Conservation (phyloP, 2,797 vertebrate genomes). For the Prunella strophiata region DNA sequence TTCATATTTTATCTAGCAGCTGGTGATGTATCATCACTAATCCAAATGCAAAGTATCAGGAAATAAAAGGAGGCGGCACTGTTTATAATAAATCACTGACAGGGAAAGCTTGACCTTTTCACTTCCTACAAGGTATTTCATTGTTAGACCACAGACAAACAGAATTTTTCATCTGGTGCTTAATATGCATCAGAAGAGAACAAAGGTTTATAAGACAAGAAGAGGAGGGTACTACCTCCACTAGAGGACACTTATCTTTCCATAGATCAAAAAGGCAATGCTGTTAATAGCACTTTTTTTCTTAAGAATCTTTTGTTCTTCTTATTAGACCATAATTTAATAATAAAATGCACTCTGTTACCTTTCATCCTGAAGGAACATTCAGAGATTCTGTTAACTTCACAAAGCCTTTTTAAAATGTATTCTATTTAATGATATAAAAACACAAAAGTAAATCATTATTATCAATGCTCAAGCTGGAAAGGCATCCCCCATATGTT, state of each 20-base stretch:
- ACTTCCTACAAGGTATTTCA: conserved; percentile 75
- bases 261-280: conserved; percentile 24
- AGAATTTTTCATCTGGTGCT: conserved; percentile 71
- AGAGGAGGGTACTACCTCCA: conserved; percentile 12
- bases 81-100: conserved; percentile 74
- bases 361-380: background rate
- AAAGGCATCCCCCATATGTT: background rate
- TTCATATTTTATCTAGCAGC: conserved; percentile 77
- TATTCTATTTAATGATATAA: background rate
- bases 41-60: conserved; percentile 70
- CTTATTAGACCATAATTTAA: background rate
- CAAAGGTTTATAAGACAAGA: conserved; percentile 66
- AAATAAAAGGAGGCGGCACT: conserved; percentile 65
- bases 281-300: background rate
- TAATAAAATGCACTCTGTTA: background rate
- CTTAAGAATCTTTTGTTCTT: background rate
- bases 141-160: conserved; percentile 74
- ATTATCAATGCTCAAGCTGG: background rate
- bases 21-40: conserved; percentile 63
- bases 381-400: background rate
- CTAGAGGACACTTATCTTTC: conserved; percentile 34
- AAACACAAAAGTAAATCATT: background rate
- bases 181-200: conserved; percentile 72
- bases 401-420: background rate
- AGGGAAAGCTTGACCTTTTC: conserved; percentile 69